A percentile compares a stretch with the other conserved stretches of the same genome.
Evolutionary conservation across 2,888 invertebrate species (phyloP).

Genomic region (Chalcis sispes): DNA sequence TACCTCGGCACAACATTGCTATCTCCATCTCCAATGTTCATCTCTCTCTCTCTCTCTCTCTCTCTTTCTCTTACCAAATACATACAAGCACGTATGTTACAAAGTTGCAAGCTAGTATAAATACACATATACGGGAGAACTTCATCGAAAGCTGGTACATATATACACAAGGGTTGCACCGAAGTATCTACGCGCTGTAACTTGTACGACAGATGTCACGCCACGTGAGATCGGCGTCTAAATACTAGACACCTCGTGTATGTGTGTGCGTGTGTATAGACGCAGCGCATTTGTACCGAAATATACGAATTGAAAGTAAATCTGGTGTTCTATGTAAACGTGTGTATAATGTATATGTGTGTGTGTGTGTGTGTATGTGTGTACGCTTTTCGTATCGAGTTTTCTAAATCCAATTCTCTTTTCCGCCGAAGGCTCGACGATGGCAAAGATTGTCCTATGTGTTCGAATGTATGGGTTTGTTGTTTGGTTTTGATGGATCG

Average conservation of each 20-base stretch:
- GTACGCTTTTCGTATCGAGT: conserved; percentile 7
- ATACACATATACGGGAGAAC: neutral
- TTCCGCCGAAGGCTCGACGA: neutral
- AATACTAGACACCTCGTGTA: conserved; percentile 16
- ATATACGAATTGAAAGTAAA: too few species aligned
- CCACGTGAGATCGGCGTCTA: conserved; percentile 69
- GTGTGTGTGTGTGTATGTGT: neutral
- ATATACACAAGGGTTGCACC: conserved; percentile 17
- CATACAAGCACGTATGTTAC: neutral
- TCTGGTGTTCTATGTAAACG: neutral
- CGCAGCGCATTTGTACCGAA: too few species aligned
- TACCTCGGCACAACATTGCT: too few species aligned
- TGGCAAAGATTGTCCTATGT: too few species aligned
- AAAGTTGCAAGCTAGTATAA: neutral
- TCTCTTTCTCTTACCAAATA: neutral
- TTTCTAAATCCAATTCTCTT: conserved; percentile 38
- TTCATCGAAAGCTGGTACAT: neutral
- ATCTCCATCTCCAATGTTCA: neutral
- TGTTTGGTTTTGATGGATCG: conserved; percentile 32
- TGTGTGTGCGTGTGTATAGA: too few species aligned
- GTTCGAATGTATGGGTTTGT: too few species aligned
- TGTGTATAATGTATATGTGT: neutral
- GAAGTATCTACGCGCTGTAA: neutral
- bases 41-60: neutral
- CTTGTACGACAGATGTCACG: conserved; percentile 73